Evolutionary conservation across 1,140 invertebrate genomes (phyloP).

Genomic region (Acromyrmex heyeri): DNA sequence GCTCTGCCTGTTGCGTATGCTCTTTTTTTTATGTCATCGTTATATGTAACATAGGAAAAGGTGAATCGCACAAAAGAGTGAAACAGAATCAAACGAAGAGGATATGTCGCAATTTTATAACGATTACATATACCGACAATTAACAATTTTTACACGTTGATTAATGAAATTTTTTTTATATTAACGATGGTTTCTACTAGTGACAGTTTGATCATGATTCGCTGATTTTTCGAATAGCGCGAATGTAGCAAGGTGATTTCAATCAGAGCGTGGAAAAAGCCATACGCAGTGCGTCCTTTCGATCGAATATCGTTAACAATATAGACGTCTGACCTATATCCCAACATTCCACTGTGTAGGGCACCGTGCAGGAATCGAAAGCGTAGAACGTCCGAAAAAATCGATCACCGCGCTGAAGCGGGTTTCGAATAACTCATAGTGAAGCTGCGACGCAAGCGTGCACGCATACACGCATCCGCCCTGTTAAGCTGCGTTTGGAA

Average conservation of each 20-base stretch:
- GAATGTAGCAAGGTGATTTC: neutral
- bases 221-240: neutral
- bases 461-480: neutral
- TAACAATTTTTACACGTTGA: neutral
- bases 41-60: neutral
- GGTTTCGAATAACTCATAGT: conserved; percentile 4
- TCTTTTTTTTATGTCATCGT: conserved; percentile 9
- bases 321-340: conserved; percentile 53
- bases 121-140: neutral
- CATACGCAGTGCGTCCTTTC: neutral
- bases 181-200: neutral
- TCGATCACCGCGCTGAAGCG: conserved; percentile 36
- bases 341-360: neutral
- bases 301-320: conserved; percentile 33
- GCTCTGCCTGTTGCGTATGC: conserved; percentile 33
- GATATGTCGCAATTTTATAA: neutral
- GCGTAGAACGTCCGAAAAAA: conserved; percentile 49
- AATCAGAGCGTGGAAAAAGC: conserved; percentile 20
- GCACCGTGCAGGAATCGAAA: conserved; percentile 34
- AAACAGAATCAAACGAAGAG: neutral
- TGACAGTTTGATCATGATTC: neutral
- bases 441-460: conserved; percentile 40
- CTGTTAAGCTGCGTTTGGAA: neutral
- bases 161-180: neutral
- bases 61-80: neutral